Percentiles rank a stretch among this genome's conserved stretches.
Evolutionary conservation across 2,888 invertebrate genomes (phyloP).

Genomic region (Heliconius ethilla): DNA sequence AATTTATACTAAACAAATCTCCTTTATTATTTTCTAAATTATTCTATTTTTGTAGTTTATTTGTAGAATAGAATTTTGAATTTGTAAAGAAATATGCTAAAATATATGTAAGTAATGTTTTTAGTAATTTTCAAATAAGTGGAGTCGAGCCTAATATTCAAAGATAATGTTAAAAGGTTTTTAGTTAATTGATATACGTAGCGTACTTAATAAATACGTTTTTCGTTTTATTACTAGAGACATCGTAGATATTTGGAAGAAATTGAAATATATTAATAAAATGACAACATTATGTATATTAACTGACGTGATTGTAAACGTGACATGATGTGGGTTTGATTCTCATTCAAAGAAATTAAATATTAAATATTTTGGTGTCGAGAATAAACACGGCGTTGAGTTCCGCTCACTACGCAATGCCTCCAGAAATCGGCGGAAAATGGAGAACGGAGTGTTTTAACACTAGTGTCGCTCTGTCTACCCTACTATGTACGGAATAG

Average conservation of each 20-base stretch:
- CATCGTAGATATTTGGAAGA: neutral
- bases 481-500: no score
- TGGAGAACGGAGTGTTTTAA: no score
- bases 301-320: no score
- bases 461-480: no score
- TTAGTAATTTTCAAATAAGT: neutral
- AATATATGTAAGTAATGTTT: neutral
- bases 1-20: neutral
- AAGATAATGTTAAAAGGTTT: neutral
- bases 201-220: neutral
- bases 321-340: no score
- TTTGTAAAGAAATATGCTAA: neutral
- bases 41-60: neutral
- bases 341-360: no score
- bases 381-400: no score
- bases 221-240: neutral
- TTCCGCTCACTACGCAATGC: no score
- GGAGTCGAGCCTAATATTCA: neutral
- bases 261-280: neutral
- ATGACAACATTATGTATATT: no score
- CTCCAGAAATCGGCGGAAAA: no score
- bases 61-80: neutral
- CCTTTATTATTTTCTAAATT: slow-evolving; percentile 16
- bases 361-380: no score
- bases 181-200: neutral